phyloP scores from a whole-genome alignment of 2,113 vertebrate species.

The Periophthalmodon schlosseri region DNA sequence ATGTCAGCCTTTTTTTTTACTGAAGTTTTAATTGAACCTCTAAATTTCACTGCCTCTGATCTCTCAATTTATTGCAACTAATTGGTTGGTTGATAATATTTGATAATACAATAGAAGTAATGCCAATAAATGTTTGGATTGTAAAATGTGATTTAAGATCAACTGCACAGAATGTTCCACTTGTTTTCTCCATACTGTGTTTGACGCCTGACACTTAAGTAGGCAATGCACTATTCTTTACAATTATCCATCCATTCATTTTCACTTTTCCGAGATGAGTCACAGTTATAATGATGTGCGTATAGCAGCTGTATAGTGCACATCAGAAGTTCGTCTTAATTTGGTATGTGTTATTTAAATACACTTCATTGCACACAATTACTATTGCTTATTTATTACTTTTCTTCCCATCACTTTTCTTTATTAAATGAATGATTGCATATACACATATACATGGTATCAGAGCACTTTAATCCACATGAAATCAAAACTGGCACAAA shows the following conservation, averaged over 20 bases:
- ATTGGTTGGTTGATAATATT: not conserved
- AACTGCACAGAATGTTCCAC: not conserved
- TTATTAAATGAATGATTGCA: no score
- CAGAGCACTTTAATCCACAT: no score
- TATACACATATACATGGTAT: no score
- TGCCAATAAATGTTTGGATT: not conserved
- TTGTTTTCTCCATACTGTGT: not conserved
- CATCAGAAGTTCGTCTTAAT: no score
- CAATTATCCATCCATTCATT: no score
- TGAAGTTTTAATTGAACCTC: not conserved
- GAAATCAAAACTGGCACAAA: no score
- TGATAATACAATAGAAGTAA: not conserved
- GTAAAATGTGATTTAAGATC: not conserved
- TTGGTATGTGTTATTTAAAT: no score
- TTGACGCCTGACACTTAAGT: not conserved
- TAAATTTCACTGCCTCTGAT: not conserved
- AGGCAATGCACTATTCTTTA: not conserved
- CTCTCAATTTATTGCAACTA: not conserved
- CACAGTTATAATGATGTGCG: not conserved
- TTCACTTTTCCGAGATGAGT: no score
- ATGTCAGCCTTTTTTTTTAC: slow-evolving; percentile 18
- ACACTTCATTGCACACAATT: no score
- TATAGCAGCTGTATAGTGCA: not conserved
- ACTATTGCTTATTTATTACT: no score
- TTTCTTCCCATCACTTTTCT: no score